These are phyloP conservation scores for Cynodonichthys magdalenae DNA, from an alignment of 2,797 vertebrate species.

Conservation along the genomic window DNA sequence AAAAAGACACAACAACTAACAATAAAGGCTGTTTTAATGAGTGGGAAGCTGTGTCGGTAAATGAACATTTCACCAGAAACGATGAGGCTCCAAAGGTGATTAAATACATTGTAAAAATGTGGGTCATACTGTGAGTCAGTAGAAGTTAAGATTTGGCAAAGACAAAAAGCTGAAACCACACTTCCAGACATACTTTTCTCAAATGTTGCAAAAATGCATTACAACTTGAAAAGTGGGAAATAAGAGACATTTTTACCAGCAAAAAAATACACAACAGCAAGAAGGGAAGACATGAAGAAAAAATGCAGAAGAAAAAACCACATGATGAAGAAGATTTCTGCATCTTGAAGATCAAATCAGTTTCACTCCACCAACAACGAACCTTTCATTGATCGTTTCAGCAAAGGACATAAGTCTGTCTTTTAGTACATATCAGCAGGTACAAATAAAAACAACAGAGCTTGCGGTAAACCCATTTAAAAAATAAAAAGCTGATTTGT, in stretches of 20 bases:
- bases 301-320: conserved; percentile 14
- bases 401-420: conserved; percentile 3
- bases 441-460: no score
- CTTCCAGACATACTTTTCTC: not conserved
- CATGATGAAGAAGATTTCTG: conserved; percentile 25
- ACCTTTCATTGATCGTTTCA: conserved; percentile 28
- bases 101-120: not conserved
- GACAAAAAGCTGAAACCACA: conserved; percentile 11
- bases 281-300: conserved; percentile 23
- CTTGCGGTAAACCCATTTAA: no score
- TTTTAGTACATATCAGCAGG: not conserved
- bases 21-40: no score
- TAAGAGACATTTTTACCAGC: conserved; percentile 14
- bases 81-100: not conserved
- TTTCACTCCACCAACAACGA: conserved; percentile 31
- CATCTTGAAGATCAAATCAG: conserved; percentile 43
- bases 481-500: no score
- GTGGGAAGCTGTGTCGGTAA: no score
- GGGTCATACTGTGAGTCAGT: conserved; percentile 20
- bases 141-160: conserved; percentile 11
- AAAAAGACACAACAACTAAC: not conserved
- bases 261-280: conserved; percentile 2
- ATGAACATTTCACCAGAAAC: not conserved
- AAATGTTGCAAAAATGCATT: conserved; percentile 10
- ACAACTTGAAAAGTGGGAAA: conserved; percentile 1